Evolutionary conservation across 1,140 invertebrate species (phyloP).

Genomic region (Cydia pomonella): DNA sequence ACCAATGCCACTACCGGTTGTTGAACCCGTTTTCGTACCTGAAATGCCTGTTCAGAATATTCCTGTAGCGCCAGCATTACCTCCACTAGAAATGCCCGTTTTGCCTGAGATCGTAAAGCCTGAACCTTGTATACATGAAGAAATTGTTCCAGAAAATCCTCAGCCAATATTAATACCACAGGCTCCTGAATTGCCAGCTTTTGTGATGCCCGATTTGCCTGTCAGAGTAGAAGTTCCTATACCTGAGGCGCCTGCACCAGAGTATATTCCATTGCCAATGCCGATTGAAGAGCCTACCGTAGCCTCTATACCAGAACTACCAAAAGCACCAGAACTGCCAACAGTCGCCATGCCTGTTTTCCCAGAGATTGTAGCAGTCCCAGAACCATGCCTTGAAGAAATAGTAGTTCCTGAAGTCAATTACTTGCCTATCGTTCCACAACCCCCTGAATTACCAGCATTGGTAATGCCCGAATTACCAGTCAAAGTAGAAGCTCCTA

Average conservation of each 20-base stretch:
- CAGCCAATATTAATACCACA: neutral
- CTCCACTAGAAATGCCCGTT: neutral
- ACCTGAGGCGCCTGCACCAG: neutral
- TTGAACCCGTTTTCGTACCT: neutral
- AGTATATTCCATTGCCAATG: neutral
- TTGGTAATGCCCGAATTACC: neutral
- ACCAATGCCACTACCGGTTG: neutral
- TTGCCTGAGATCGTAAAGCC: neutral
- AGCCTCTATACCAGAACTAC: no score
- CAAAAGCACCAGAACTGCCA: no score
- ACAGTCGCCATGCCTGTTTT: no score
- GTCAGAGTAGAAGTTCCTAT: neutral
- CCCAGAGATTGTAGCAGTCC: no score
- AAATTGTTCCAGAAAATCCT: neutral
- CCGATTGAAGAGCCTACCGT: neutral
- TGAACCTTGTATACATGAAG: neutral
- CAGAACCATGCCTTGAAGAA: constrained; percentile 5
- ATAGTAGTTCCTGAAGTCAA: neutral
- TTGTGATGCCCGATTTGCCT: neutral
- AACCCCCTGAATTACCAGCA: neutral
- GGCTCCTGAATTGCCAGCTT: neutral
- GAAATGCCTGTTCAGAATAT: neutral
- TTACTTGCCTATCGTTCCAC: neutral
- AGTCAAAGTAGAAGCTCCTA: neutral
- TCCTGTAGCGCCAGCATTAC: neutral